Evolutionary conservation across 1,140 invertebrate species (phyloP).

Genomic region (Pseudachorutes palmiensis): DNA sequence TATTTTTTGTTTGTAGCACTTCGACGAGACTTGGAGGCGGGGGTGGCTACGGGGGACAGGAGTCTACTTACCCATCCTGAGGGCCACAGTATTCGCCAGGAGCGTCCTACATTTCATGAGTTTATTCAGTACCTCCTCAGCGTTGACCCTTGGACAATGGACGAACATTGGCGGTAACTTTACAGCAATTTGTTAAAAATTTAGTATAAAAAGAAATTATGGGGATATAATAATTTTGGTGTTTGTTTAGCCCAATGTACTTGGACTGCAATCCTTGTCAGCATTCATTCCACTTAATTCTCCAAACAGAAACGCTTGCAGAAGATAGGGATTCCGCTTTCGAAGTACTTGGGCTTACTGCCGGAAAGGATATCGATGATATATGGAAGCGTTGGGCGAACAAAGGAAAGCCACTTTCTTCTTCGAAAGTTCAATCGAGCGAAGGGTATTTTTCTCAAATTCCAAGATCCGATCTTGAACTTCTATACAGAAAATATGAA

Average conservation of each 20-base stretch:
- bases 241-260: constrained; percentile 40
- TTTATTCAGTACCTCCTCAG: constrained; percentile 42
- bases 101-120: constrained; percentile 37
- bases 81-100: not conserved
- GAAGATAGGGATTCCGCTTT: constrained; percentile 26
- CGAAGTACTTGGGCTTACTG: constrained; percentile 10
- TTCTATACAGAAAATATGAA: constrained; percentile 64
- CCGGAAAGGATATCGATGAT: constrained; percentile 13
- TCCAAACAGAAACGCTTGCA: constrained; percentile 38
- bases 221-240: not conserved
- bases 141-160: constrained; percentile 44
- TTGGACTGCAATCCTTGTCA: constrained; percentile 45
- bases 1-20: no score
- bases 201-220: not conserved
- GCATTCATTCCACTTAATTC: constrained; percentile 33
- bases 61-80: not conserved
- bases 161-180: constrained; percentile 45
- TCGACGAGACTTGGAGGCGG: not conserved
- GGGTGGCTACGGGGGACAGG: not conserved
- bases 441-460: constrained; percentile 30
- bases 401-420: constrained; percentile 11
- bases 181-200: not conserved
- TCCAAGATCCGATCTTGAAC: constrained; percentile 45
- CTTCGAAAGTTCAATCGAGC: no score
- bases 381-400: constrained; percentile 32